Base-by-base conservation (phyloP, 2,888 invertebrate species). In the Stenchaetothrips biformis region DNA sequence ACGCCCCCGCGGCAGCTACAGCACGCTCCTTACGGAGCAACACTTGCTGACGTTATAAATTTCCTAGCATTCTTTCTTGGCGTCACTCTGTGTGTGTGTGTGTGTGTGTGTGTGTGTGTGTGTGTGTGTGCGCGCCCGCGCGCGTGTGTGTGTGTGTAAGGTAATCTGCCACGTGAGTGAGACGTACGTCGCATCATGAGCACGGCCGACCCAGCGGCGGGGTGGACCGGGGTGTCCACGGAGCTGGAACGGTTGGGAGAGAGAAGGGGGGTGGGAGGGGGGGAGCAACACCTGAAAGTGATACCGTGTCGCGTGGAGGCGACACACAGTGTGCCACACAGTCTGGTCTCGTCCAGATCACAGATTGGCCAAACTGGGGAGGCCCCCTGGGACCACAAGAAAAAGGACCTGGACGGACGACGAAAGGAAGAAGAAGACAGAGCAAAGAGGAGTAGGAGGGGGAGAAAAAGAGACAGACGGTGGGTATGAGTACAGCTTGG, bases 281-380 rank as follows among this genome's bases (percentile, higher is more conserved):
- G 67, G 16, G 8, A 4, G 67, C 67, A 25, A 25, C 67, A 25
- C 37, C 67, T 74, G 67, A 74, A 74, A 74, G 67, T 74, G 67
- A 74, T 74, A 74, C 8, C 67, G 25, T 25, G 37, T 37, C 37
- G 37, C 37, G 37, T 4, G 37, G 53, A 53, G 53, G 16, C 53
- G 53, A 53, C 13, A 53, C 13, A 16, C 53, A 7, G 53, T 21
- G 67, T 9, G 37, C 37, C 37, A 21, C 67, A 18, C 21, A 18
- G 67, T 18, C 67, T n/a, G 67, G 67, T 74, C 67, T 11, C 67
- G 25, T 25, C 67, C 67, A 74, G 67, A 74, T 74, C 67, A 74
- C 67, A 74, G 67, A 74, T 74, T 74, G 67, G 67, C 67, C 67
- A 53, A 53, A 53, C 37, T 37, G 37, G 37, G 37, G 37, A 37